Percentiles rank a stretch among this genome's conserved stretches.
Conservation (phyloP, 2,888 invertebrate genomes). For the Drosophila buzzatii region DNA sequence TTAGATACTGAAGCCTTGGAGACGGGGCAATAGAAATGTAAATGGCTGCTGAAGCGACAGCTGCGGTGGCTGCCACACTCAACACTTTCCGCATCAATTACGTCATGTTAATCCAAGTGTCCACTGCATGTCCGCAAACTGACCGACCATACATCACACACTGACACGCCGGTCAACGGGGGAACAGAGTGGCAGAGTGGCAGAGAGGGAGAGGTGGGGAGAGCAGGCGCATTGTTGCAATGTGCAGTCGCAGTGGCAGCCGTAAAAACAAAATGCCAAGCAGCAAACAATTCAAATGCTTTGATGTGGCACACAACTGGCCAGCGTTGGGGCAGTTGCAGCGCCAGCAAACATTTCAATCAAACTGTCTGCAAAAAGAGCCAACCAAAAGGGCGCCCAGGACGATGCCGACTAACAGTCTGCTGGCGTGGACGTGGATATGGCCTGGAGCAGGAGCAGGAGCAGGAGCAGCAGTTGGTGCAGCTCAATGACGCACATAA, state of each 20-base stretch:
- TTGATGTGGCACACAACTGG: slow-evolving; percentile 60
- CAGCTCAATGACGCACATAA: slow-evolving; percentile 74
- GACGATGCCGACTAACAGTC: slow-evolving; percentile 30
- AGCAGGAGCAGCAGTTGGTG: slow-evolving; percentile 15
- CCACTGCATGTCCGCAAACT: slow-evolving; percentile 84
- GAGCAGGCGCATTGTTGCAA: slow-evolving; percentile 68
- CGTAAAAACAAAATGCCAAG: slow-evolving; percentile 62
- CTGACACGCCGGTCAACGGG: slow-evolving; percentile 29
- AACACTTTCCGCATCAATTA: slow-evolving; percentile 82
- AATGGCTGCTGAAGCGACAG: neutral
- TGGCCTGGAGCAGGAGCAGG: neutral
- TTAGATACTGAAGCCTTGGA: neutral
- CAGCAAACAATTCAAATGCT: slow-evolving; percentile 72
- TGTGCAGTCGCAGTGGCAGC: slow-evolving; percentile 54
- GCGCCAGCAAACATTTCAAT: slow-evolving; percentile 78
- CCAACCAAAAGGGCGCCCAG: slow-evolving; percentile 46
- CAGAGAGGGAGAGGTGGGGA: too few relatives aligned
- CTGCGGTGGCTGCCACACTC: slow-evolving; percentile 76
- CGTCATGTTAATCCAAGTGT: slow-evolving; percentile 82
- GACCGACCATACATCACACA: slow-evolving; percentile 84
- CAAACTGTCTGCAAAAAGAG: slow-evolving; percentile 61
- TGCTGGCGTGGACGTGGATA: neutral
- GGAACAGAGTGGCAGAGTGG: neutral
- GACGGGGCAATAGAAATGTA: neutral
- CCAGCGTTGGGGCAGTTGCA: slow-evolving; percentile 43